These are phyloP conservation scores for Peromyscus eremicus DNA, from an alignment of 2,797 vertebrate species.

Conservation along the genomic window DNA sequence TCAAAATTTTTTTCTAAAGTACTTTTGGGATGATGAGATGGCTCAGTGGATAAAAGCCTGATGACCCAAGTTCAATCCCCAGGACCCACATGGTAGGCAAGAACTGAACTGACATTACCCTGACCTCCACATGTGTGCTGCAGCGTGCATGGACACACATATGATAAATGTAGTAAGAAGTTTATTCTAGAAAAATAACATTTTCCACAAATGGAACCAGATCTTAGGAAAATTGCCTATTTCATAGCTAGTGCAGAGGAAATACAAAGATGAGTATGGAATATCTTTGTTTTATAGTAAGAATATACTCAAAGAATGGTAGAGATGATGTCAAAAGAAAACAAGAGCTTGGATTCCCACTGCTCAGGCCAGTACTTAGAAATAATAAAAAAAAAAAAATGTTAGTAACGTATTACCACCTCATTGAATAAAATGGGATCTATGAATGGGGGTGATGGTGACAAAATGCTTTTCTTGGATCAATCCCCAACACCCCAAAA, in stretches of 20 bases:
- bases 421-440: not conserved
- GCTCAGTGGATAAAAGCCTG: not conserved
- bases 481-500: not conserved
- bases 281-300: conserved; percentile 14
- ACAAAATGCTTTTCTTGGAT: not conserved
- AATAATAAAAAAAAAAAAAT: conserved; percentile 31
- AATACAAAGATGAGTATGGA: conserved; percentile 18
- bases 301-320: conserved; percentile 36
- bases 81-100: not conserved
- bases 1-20: not conserved
- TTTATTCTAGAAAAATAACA: not conserved
- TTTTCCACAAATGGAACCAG: not conserved
- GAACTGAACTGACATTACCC: not conserved
- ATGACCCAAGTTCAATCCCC: not conserved
- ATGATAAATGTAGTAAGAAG: not conserved
- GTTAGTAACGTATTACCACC: not conserved
- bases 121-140: too few relatives aligned
- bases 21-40: not conserved
- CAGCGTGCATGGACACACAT: not conserved
- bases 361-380: not conserved
- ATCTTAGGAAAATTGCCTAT: conserved; percentile 6
- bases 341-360: not conserved
- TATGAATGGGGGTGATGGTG: not conserved
- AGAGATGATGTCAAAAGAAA: not conserved
- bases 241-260: not conserved